Evolutionary conservation across 2,113 vertebrate species (phyloP).

Genomic region (Trogon melanurus): DNA sequence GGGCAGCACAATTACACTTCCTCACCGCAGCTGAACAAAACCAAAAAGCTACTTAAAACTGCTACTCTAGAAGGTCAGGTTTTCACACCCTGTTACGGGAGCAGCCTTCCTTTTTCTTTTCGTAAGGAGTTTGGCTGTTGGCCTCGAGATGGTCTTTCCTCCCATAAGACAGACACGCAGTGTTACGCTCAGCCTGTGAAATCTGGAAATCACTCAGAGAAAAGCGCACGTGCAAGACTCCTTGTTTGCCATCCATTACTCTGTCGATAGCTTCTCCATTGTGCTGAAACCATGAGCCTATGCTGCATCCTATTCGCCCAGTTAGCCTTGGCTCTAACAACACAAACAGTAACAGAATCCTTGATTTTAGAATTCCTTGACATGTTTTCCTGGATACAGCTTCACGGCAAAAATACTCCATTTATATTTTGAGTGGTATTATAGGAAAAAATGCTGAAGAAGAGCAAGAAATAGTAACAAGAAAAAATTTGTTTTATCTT

Average conservation of each 20-base stretch:
- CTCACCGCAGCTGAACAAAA: background rate
- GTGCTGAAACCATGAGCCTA: background rate
- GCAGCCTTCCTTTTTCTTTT: background rate
- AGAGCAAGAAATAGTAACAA: background rate
- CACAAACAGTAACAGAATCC: background rate
- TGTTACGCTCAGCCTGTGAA: background rate
- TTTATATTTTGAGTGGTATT: background rate
- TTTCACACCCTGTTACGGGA: background rate
- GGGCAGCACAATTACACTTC: background rate
- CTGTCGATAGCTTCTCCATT: background rate
- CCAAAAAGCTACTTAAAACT: background rate
- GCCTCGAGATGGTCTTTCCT: background rate
- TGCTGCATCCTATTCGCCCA: background rate
- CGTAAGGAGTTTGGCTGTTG: background rate
- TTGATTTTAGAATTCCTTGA: background rate
- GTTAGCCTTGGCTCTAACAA: background rate
- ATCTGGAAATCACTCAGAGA: constrained; percentile 27
- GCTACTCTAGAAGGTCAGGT: background rate
- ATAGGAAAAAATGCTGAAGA: background rate
- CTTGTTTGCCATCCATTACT: background rate
- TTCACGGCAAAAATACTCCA: background rate
- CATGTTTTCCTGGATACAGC: background rate
- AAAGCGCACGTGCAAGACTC: background rate
- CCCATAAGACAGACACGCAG: background rate
- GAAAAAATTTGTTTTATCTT: background rate